phyloP scores from a whole-genome alignment of 2,888 invertebrate species.

The Melanostoma mellinum region DNA sequence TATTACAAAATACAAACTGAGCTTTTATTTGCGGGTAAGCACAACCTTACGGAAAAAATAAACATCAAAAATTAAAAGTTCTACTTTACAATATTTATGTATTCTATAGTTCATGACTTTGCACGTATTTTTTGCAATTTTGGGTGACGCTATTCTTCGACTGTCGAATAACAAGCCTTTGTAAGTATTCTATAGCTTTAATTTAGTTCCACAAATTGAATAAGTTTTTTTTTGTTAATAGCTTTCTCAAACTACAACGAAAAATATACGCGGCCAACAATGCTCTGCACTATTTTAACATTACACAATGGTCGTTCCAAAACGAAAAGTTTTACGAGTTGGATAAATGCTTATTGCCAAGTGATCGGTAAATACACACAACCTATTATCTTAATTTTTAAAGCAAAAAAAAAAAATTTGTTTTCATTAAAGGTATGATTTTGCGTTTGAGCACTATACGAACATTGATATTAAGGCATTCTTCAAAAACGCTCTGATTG shows the following conservation, averaged over 20 bases:
- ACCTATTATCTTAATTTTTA: neutral
- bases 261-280: constrained; percentile 89
- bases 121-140: constrained; percentile 90
- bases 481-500: constrained; percentile 77
- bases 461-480: constrained; percentile 77
- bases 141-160: constrained; percentile 87
- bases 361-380: constrained; percentile 39
- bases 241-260: constrained; percentile 91
- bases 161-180: constrained; percentile 87
- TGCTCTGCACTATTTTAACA: constrained; percentile 89
- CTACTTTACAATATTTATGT: constrained; percentile 3
- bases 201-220: neutral
- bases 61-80: neutral
- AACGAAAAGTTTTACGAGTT: constrained; percentile 83
- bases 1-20: constrained; percentile 84
- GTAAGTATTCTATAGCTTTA: constrained; percentile 82
- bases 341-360: constrained; percentile 39
- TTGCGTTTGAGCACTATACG: constrained; percentile 76
- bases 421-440: constrained; percentile 67
- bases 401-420: neutral
- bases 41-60: neutral
- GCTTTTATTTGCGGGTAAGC: constrained; percentile 86
- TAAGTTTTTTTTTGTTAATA: constrained; percentile 77
- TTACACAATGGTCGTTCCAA: constrained; percentile 89
- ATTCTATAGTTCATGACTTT: constrained; percentile 84